phyloP scores from a whole-genome alignment of 53 echinoderm and acorn worm species.

The Patiria pectinifera region DNA sequence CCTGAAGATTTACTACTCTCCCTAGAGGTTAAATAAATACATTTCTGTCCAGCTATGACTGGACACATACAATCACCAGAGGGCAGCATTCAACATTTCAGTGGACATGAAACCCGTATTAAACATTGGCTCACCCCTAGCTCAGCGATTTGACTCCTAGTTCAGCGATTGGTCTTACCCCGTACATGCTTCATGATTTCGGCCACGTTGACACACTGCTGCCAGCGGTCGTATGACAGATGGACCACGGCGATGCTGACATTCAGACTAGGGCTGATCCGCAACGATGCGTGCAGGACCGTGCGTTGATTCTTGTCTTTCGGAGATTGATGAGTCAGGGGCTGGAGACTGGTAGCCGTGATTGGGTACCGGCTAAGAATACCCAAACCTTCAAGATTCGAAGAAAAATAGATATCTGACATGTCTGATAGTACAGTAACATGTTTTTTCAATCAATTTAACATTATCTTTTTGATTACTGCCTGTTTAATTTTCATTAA shows the following conservation, averaged over 20 bases:
- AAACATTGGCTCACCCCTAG: too few species aligned
- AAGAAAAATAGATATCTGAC: neutral
- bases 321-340: slow-evolving; percentile 70
- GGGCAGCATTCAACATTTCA: neutral
- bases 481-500: too few species aligned
- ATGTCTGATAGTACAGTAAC: neutral
- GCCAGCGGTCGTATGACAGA: slow-evolving; percentile 81
- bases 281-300: slow-evolving; percentile 66
- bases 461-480: too few species aligned
- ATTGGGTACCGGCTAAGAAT: slow-evolving; percentile 83
- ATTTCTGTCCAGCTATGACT: neutral
- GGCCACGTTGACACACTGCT: slow-evolving; percentile 87
- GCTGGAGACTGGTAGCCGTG: slow-evolving; percentile 54
- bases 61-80: neutral
- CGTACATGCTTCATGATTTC: slow-evolving; percentile 76
- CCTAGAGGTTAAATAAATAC: too few species aligned
- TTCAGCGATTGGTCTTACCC: slow-evolving; percentile 57
- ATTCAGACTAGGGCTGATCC: slow-evolving; percentile 12
- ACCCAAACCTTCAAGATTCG: slow-evolving; percentile 69
- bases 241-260: slow-evolving; percentile 74
- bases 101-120: neutral
- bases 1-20: too few species aligned
- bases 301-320: slow-evolving; percentile 70
- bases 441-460: neutral
- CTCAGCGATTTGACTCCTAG: too few species aligned